Conservation (phyloP, 2,797 vertebrate genomes). For the Huso huso region DNA sequence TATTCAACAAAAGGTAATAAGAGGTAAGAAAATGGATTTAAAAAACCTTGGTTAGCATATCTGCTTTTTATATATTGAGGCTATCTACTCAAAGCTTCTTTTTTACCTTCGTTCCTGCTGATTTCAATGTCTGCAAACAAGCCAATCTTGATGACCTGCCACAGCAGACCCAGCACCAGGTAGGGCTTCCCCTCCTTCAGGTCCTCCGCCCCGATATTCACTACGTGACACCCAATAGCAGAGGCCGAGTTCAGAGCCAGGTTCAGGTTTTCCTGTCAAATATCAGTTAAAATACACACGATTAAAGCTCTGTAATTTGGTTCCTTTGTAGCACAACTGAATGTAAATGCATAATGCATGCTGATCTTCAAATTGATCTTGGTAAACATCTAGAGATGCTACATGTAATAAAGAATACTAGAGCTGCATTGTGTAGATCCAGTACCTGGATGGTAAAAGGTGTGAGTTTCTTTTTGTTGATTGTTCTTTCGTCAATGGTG, state of each 20-base stretch:
- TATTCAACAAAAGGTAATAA: no score
- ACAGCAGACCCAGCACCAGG: conserved; percentile 84
- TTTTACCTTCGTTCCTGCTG: conserved; percentile 82
- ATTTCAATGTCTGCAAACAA: conserved; percentile 90
- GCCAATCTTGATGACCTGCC: conserved; percentile 96
- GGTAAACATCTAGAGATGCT: background rate
- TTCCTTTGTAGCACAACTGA: conserved; percentile 10
- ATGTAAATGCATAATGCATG: background rate
- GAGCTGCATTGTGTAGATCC: background rate
- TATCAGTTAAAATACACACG: conserved; percentile 9
- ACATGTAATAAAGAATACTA: conserved; percentile 3
- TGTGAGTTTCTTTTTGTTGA: conserved; percentile 96
- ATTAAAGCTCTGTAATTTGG: background rate
- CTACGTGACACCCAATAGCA: conserved; percentile 91
- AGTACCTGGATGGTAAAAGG: conserved; percentile 91
- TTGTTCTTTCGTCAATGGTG: conserved; percentile 93
- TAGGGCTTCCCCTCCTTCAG: conserved; percentile 89
- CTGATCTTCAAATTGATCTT: no score
- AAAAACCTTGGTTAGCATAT: no score
- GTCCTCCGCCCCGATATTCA: conserved; percentile 92
- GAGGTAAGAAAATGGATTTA: no score
- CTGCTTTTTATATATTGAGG: no score
- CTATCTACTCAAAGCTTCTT: no score
- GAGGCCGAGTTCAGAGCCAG: conserved; percentile 89
- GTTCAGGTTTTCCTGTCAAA: conserved; percentile 83